Conservation (phyloP, 2,888 invertebrate species). For the Muscina levida region DNA sequence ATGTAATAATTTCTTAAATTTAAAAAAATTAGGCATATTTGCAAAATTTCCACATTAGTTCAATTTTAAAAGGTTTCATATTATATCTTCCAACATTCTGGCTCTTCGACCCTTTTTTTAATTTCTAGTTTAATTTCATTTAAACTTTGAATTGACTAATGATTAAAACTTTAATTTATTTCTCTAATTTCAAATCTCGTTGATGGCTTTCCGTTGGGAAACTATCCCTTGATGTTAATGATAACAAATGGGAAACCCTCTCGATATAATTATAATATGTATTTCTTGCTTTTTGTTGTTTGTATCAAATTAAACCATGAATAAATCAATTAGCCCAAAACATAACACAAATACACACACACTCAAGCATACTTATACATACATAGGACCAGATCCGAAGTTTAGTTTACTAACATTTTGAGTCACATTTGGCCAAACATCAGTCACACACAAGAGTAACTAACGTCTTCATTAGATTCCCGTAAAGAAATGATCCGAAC, state of each 20-base stretch:
- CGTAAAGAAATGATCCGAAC: conserved; percentile 15
- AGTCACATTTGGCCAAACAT: conserved; percentile 2
- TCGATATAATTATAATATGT: conserved; percentile 2
- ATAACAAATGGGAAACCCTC: conserved; percentile 19
- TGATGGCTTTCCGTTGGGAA: conserved; percentile 18
- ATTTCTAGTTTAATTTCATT: neutral
- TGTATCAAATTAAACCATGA: conserved; percentile 67
- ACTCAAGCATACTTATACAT: neutral
- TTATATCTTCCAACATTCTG: no score
- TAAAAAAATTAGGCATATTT: no score
- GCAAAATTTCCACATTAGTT: no score
- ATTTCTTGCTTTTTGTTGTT: conserved; percentile 31
- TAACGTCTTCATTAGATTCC: conserved; percentile 64
- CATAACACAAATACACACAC: conserved; percentile 40
- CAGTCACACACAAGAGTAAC: conserved; percentile 51
- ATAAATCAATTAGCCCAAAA: conserved; percentile 67
- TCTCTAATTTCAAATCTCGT: neutral
- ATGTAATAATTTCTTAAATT: no score
- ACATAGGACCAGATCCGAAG: no score
- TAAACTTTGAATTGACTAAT: conserved; percentile 16
- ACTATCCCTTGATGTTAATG: conserved; percentile 6
- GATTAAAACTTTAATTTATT: conserved; percentile 26
- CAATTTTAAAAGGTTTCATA: no score
- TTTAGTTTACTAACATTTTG: no score
- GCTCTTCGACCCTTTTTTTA: neutral